Conservation (phyloP, 2,113 vertebrate genomes). For the Oophaga pumilio region DNA sequence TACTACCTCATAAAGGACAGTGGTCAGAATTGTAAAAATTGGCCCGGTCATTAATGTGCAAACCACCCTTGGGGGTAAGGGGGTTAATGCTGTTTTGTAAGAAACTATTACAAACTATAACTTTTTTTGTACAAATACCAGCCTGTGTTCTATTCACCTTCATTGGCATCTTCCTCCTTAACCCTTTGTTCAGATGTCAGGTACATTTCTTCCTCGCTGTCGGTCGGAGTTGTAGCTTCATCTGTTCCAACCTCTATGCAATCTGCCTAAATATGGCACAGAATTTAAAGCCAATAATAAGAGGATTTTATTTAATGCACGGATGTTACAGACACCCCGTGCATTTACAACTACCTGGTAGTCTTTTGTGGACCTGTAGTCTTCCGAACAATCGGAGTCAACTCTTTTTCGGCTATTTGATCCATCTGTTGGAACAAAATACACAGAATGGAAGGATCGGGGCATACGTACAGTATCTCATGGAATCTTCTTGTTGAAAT, state of each 20-base stretch:
- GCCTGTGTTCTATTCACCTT: not conserved
- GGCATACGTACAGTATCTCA: not conserved
- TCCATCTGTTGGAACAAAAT: not conserved
- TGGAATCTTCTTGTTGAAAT: no score
- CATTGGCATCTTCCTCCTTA: not conserved
- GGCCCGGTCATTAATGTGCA: no score
- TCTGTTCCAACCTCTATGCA: not conserved
- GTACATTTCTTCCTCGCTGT: not conserved
- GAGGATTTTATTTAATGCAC: not conserved
- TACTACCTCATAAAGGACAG: no score
- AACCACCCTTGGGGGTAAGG: no score
- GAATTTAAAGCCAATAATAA: not conserved
- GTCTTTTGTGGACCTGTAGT: not conserved
- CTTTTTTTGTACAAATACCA: not conserved
- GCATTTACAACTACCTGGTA: not conserved
- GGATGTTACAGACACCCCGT: not conserved
- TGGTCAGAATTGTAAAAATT: no score
- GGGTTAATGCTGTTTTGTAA: no score
- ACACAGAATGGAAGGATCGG: not conserved
- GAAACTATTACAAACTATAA: no score
- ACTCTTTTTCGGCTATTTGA: not conserved
- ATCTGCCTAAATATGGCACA: not conserved
- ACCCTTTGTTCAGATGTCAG: not conserved
- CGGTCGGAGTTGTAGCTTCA: not conserved
- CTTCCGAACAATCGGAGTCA: not conserved